Evolutionary conservation across 1,140 invertebrate species (phyloP), one percentile per base, ranked within the genome.

Genomic region (Akabosia matsudoensis): DNA sequence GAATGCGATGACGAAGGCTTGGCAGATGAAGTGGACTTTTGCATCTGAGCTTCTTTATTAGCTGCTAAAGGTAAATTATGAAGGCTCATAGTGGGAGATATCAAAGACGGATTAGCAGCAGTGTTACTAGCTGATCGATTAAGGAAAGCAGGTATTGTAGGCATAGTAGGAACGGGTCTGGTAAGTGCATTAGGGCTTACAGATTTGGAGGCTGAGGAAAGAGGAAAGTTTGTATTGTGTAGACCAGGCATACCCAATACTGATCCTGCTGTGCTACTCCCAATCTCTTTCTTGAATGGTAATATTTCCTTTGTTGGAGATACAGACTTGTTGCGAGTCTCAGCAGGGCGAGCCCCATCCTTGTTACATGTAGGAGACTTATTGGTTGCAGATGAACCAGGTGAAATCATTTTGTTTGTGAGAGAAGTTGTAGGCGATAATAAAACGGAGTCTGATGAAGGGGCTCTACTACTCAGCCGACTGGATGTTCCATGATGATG

Each of bases 251-350:
- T 13, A 13, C 54, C 54, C 7, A 56, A 13, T n/a, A 45, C 37
- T 56, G 54, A 22, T 56, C 54, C 54, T 22, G 22, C 24, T 16
- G 54, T 13, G 22, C 14, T 56, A 22, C 10, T 56, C 22, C 54
- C 54, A 56, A 56, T 56, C 24, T 56, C 10, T 56, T 56, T 56
- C 54, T 56, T 56, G 54, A 22, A 56, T n/a, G 54, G 14, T 56
- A 56, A n/a, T 56, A 16, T 24, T 16, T 56, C 54, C 22, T 56
- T 56, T 56, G 54, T 10, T 7, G 54, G 54, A 56, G 54, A 56
- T 10, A 56, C 13, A 56, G 54, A 7, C 54, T 56, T 56, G 54
- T 18, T 45, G 18, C 37, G 7, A 18, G 24, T 56, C 3, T 56
- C 54, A 4, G 10, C n/a, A 24, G 54, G 4, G 3, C 54, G 54